Conservation (phyloP, 2,113 vertebrate species). For the Centrocercus urophasianus region DNA sequence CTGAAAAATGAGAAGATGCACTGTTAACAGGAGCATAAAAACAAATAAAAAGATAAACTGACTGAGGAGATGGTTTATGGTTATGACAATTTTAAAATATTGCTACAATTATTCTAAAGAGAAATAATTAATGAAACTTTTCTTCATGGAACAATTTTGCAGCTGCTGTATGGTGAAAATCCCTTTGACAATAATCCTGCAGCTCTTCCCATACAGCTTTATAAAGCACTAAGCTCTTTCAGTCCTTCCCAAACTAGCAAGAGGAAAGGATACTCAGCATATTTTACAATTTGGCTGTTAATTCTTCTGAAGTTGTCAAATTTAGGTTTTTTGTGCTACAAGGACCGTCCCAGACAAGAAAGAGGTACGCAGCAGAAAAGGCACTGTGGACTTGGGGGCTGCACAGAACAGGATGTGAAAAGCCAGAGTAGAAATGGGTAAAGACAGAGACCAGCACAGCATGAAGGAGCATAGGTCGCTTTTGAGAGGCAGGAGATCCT, state of each 20-base stretch:
- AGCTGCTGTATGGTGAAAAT: background rate
- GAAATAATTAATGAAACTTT: background rate
- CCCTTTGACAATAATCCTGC: background rate
- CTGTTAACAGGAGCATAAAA: background rate
- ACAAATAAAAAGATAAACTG: background rate
- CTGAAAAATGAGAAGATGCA: background rate
- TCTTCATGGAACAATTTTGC: background rate
- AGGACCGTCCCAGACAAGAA: background rate
- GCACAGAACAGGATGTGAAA: background rate
- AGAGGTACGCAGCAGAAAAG: background rate
- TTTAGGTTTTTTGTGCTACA: background rate
- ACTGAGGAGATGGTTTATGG: background rate
- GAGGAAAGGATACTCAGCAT: background rate
- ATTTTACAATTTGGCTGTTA: background rate
- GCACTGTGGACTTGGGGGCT: fast-evolving
- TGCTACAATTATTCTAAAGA: background rate
- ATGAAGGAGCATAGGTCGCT: background rate
- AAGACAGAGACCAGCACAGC: background rate
- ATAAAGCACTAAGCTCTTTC: background rate
- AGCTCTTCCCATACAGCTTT: background rate
- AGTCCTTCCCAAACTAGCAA: background rate
- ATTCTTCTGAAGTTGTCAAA: background rate
- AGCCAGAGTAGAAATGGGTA: background rate
- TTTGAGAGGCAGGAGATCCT: background rate
- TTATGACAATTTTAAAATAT: background rate